Evolutionary conservation across 1,140 invertebrate species (phyloP), one percentile per base, ranked within the genome.

Genomic region (Nasonia vitripennis): DNA sequence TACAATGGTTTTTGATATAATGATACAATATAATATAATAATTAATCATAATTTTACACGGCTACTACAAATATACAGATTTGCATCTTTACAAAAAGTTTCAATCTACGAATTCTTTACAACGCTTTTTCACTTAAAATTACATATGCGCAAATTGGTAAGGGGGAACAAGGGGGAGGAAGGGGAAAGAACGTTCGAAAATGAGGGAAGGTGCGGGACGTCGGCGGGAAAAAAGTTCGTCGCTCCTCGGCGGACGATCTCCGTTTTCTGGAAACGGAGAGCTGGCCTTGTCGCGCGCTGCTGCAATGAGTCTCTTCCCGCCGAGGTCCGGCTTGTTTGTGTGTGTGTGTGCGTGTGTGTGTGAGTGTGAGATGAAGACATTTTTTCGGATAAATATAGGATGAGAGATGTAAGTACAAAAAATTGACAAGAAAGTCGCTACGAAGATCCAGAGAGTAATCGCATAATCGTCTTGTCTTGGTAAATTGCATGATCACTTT

Each of bases 1-100:
- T 93, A 93, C 92, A 93, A 86, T 89, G 89, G 89, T 91, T 89
- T 27, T 87, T 89, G 85, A 88, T 90, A 90, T 91, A 89, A 89
- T 92, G 88, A 89, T 92, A 91, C 84, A 81, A 81, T 77, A 87
- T 81, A 75, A 84, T 86, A 87, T 87, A 71, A 71, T 91, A 87
- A 89, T 91, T 92, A 89, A 90, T 92, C 89, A 90, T 91, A 91
- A 93, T 92, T 91, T 88, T 92, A 92, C 91, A 92, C 86, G 89
- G 88, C 89, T 90, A 91, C 90, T 92, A 92, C 89, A 92, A 93
- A 92, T 93, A 92, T 93, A 93, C 91, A 92, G 87, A 92, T 92
- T 88, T 91, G 89, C 77, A 82, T 88, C 48, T 87, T 91, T 91
- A 92, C 89, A 92, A 91, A 92, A 90, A 86, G 78, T 80, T 68